Conservation (phyloP, 2,113 vertebrate species). For the Podarcis cretensis region DNA sequence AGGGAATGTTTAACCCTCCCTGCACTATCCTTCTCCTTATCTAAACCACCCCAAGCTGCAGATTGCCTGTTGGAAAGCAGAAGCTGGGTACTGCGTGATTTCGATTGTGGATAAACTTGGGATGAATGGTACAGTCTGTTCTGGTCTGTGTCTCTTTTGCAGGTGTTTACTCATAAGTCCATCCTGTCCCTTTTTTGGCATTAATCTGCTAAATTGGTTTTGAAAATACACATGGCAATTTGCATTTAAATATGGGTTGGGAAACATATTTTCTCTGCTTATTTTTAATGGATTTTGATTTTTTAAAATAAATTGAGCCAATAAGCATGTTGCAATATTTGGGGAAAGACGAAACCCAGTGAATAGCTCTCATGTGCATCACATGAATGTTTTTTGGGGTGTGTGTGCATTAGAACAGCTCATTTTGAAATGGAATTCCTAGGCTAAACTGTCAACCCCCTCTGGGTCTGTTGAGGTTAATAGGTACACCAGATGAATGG, state of each 20-base stretch:
- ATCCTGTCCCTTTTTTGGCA: background rate
- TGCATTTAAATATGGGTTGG: background rate
- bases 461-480: background rate
- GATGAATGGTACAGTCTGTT: background rate
- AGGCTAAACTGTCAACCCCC: background rate
- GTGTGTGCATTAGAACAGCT: no score
- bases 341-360: background rate
- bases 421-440: background rate
- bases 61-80: background rate
- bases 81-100: background rate
- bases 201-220: background rate
- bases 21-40: background rate
- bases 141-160: background rate
- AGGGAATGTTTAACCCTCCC: background rate
- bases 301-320: no score
- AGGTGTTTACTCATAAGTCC: background rate
- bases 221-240: background rate
- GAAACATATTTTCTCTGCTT: background rate
- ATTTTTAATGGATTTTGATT: no score
- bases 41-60: background rate
- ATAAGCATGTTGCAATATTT: background rate
- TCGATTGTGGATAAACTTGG: background rate
- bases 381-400: no score
- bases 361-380: background rate
- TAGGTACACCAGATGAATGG: background rate